These are phyloP conservation scores for Himalopsyche japonica DNA, from an alignment of 2,888 invertebrate species.

Conservation along the genomic window DNA sequence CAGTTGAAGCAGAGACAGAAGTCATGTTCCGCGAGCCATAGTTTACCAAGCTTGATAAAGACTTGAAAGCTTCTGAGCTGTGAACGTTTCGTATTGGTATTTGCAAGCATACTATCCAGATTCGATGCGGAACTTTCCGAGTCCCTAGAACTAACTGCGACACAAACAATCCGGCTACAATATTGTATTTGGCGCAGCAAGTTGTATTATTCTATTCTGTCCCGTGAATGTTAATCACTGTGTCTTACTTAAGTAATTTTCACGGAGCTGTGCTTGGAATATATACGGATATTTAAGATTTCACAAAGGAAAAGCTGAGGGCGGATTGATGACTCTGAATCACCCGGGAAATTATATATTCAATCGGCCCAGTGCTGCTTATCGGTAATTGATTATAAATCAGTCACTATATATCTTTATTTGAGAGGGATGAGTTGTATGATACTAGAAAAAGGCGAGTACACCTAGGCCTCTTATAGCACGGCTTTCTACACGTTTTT, in stretches of 20 bases:
- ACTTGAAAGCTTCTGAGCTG: neutral
- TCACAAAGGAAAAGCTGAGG: neutral
- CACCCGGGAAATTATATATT: no score
- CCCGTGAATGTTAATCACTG: conserved; percentile 13
- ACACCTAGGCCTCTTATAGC: no score
- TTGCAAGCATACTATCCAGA: neutral
- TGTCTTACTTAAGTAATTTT: conserved; percentile 4
- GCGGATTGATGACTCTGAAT: no score
- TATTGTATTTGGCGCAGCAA: conserved; percentile 20
- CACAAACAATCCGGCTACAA: conserved; percentile 18
- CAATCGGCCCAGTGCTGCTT: no score
- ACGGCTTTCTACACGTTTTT: no score
- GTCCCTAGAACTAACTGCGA: conserved; percentile 1
- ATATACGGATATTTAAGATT: neutral
- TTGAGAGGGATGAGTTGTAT: no score
- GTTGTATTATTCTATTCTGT: neutral
- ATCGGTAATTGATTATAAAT: no score
- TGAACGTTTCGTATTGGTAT: neutral
- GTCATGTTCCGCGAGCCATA: no score
- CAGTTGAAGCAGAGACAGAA: no score
- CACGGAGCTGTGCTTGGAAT: neutral
- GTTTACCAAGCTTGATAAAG: neutral
- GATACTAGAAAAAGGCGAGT: no score
- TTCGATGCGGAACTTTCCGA: conserved; percentile 4
- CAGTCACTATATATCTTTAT: no score